Conservation (phyloP, 2,888 invertebrate species). For the Pandemis corylana region DNA sequence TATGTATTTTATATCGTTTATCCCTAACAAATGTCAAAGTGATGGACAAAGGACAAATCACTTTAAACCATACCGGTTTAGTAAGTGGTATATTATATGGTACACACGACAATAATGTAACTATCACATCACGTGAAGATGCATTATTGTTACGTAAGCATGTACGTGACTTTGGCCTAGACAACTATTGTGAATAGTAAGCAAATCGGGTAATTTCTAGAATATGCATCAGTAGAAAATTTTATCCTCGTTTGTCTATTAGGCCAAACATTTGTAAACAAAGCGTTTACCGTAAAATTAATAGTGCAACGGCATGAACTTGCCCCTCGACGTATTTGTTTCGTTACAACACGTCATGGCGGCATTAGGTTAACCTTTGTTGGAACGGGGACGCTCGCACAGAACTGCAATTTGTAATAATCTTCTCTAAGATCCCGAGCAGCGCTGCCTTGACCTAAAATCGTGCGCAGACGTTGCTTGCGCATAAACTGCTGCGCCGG, state of each 20-base stretch:
- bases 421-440: constrained; percentile 67
- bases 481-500: constrained; percentile 5
- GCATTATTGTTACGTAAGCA: background rate
- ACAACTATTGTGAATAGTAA: constrained; percentile 15
- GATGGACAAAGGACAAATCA: background rate
- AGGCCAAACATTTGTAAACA: background rate
- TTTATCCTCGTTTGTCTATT: background rate
- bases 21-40: background rate
- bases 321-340: constrained; percentile 27
- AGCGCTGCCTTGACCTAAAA: constrained; percentile 79
- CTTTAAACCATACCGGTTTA: background rate
- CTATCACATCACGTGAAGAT: background rate
- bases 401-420: constrained; percentile 66
- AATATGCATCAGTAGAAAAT: background rate
- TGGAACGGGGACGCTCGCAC: constrained; percentile 28
- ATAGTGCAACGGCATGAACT: constrained; percentile 32
- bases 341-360: constrained; percentile 30
- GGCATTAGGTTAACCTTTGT: constrained; percentile 42
- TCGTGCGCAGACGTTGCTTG: constrained; percentile 52
- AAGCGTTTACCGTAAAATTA: background rate
- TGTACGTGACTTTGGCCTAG: constrained; percentile 12
- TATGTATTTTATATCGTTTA: background rate
- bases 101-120: background rate
- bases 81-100: too few relatives aligned
- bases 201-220: constrained; percentile 5